Base-by-base conservation (phyloP, 2,797 vertebrate species). In the Siniperca obscura region DNA sequence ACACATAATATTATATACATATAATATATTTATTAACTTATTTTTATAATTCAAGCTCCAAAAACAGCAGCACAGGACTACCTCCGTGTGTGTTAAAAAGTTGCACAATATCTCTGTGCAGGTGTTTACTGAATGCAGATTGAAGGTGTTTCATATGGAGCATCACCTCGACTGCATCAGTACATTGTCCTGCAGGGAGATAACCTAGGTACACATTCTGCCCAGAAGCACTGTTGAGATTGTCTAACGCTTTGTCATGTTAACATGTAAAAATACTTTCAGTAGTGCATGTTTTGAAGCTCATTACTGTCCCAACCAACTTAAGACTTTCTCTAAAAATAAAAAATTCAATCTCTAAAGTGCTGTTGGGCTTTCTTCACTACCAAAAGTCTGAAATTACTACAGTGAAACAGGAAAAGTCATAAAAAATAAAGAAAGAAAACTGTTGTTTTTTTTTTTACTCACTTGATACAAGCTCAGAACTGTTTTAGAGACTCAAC, bases 361-460 rank as follows among this genome's bases (percentile, higher is more conserved):
- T 73, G 73, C 62, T 76, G 25, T 40, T 72, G 56, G 81, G 46
- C 72, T 65, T 72, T 81, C 34, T 76, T 76, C 60, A 59, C 76
- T 44, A 65, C 52, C 44, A 68, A 30, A 62, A 76, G 67, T 71
- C 38, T 78, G 57, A 65, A 84, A 42, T 59, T 70, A 71, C 38
- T 22, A 77, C 59, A 79, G 27, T 16, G 30, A 71, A 82, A 81
- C 46, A 78, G 21, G 46, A 80, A 70, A 80, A 71, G 36, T 59
- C 72, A 81, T 78, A 48, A 86, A 86, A 66, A 74, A 78, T 80
- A 80, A 53, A 84, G 67, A 17, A 61, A 44, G 13, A 52, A 52
- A 52, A 10, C 21, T 10, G 21, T 42, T 40, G 38, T 21, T 7
- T 48, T 48, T 48, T 48, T 22, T 22, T 48, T 22, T 22, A 70